Percentiles rank a stretch among this genome's conserved stretches.
Conservation (phyloP, 2,888 invertebrate species). For the Netelia fuscicornis region DNA sequence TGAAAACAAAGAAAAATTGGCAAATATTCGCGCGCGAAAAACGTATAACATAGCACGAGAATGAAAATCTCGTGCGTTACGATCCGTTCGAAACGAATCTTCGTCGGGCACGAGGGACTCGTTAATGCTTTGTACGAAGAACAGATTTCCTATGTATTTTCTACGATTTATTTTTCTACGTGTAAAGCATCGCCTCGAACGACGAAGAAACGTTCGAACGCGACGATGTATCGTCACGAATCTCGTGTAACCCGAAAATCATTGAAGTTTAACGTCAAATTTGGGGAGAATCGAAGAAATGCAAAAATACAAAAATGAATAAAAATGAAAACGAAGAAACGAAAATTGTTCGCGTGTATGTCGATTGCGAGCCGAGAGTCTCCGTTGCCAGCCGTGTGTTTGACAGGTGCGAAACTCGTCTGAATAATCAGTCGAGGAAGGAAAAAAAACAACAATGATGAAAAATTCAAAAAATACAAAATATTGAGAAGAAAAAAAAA, state of each 20-base stretch:
- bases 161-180: slow-evolving; percentile 73
- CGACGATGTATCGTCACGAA: no score
- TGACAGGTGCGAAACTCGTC: slow-evolving; percentile 53
- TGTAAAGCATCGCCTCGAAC: slow-evolving; percentile 69
- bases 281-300: slow-evolving; percentile 13
- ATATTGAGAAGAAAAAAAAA: background rate
- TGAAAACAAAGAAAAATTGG: slow-evolving; percentile 11
- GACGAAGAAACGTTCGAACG: slow-evolving; percentile 51
- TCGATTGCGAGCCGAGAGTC: slow-evolving; percentile 10
- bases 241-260: no score
- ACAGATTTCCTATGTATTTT: slow-evolving; percentile 73
- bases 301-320: background rate
- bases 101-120: slow-evolving; percentile 60
- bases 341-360: background rate
- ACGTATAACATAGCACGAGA: background rate
- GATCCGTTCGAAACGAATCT: slow-evolving; percentile 48
- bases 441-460: slow-evolving; percentile 6
- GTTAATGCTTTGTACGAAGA: slow-evolving; percentile 69
- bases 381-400: slow-evolving; percentile 50
- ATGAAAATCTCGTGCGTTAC: background rate
- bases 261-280: slow-evolving; percentile 18
- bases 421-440: slow-evolving; percentile 10
- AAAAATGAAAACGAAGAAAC: slow-evolving; percentile 16
- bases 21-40: slow-evolving; percentile 7
- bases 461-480: slow-evolving; percentile 8